Percentiles rank a stretch among this genome's conserved stretches.
These are phyloP conservation scores for Hippocampus abdominalis DNA, from an alignment of 2,113 vertebrate genomes.

Conservation along the genomic window DNA sequence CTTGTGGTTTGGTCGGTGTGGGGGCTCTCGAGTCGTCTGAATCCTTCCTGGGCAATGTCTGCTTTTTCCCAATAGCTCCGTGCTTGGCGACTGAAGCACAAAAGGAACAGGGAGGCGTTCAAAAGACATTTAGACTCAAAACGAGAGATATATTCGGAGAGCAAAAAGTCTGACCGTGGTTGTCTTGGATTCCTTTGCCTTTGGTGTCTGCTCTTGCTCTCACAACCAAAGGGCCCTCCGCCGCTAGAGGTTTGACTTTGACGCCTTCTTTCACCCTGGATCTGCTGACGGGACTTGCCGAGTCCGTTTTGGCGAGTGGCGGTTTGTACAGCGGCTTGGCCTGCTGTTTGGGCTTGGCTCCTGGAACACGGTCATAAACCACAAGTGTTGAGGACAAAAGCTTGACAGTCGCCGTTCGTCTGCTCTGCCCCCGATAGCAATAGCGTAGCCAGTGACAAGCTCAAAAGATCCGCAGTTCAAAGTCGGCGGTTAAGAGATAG, in stretches of 20 bases:
- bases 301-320: conserved; percentile 59
- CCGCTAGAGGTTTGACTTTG: conserved; percentile 66
- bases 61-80: conserved; percentile 73
- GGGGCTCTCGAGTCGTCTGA: conserved; percentile 61
- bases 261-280: conserved; percentile 62
- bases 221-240: conserved; percentile 71
- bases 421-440: neutral
- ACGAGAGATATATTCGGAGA: neutral
- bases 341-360: conserved; percentile 64
- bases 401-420: neutral
- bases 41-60: conserved; percentile 81
- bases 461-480: no score
- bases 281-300: conserved; percentile 75
- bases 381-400: neutral
- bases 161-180: conserved; percentile 72
- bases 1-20: conserved; percentile 41
- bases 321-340: conserved; percentile 58
- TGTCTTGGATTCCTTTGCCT: conserved; percentile 74
- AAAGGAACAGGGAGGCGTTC: neutral
- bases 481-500: no score
- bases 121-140: neutral
- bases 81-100: conserved; percentile 71
- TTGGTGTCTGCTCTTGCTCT: conserved; percentile 69
- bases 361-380: conserved; percentile 45
- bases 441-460: neutral